phyloP scores from a whole-genome alignment of 1,140 invertebrate genomes.

The Xylocopa sonorina region DNA sequence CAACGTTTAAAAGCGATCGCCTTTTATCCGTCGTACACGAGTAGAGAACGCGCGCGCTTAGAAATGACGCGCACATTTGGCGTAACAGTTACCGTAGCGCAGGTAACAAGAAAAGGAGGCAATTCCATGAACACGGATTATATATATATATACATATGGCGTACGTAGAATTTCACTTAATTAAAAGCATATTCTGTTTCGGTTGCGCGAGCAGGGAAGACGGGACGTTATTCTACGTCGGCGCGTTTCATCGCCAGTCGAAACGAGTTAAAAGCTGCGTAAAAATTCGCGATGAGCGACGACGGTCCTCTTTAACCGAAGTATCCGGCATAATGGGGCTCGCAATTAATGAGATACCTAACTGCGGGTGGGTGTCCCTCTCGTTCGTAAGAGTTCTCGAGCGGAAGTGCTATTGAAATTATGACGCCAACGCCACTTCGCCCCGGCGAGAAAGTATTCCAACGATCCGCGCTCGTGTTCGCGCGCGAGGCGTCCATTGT shows the following conservation, averaged over 20 bases:
- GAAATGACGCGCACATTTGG: neutral
- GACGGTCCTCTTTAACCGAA: slow-evolving; percentile 40
- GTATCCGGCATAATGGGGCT: slow-evolving; percentile 48
- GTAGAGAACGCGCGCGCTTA: neutral
- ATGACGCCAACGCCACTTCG: slow-evolving; percentile 40
- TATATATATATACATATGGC: no score
- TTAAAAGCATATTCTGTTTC: slow-evolving; percentile 11
- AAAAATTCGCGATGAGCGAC: slow-evolving; percentile 49
- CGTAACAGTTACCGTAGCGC: neutral
- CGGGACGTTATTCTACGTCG: neutral
- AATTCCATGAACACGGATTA: slow-evolving; percentile 1
- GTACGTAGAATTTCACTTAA: slow-evolving; percentile 27
- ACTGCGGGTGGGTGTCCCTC: slow-evolving; percentile 41
- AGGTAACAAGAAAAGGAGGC: neutral
- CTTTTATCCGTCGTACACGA: neutral
- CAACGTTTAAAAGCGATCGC: neutral
- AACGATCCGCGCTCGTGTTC: neutral
- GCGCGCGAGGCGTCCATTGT: neutral
- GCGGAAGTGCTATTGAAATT: slow-evolving; percentile 59
- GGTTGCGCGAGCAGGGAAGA: neutral
- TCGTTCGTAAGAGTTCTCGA: slow-evolving; percentile 41
- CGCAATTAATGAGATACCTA: slow-evolving; percentile 58
- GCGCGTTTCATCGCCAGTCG: slow-evolving; percentile 14
- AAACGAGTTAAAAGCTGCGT: slow-evolving; percentile 49
- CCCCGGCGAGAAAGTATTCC: slow-evolving; percentile 42